Conservation (phyloP, 2,797 vertebrate species). For the Hybognathus amarus region DNA sequence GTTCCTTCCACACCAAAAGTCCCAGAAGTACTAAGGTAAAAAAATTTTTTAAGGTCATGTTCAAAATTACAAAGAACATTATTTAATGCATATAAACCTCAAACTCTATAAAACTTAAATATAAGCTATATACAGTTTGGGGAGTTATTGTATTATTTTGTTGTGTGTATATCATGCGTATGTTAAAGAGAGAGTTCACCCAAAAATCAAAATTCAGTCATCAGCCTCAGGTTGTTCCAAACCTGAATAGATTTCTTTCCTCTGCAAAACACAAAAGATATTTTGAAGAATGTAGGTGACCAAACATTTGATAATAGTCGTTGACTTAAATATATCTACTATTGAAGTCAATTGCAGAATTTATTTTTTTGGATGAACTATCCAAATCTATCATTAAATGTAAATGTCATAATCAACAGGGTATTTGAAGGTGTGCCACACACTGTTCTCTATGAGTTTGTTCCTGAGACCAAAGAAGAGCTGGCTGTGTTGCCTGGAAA, state of each 20-base stretch:
- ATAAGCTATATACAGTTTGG: not conserved
- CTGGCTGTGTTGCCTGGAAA: slow-evolving; percentile 92
- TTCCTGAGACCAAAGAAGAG: slow-evolving; percentile 87
- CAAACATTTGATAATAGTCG: not conserved
- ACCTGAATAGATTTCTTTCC: not conserved
- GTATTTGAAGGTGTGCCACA: slow-evolving; percentile 90
- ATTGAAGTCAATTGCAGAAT: not conserved
- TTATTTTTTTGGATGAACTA: not conserved
- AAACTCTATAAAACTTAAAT: not conserved
- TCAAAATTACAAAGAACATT: not conserved
- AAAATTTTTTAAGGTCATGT: slow-evolving; percentile 26
- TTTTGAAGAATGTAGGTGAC: not conserved
- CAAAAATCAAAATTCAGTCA: not conserved
- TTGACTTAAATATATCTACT: not conserved
- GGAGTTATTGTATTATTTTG: not conserved
- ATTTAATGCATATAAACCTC: not conserved
- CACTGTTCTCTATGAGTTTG: slow-evolving; percentile 89
- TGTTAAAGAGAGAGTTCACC: not conserved
- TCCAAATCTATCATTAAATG: not conserved
- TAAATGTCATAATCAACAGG: slow-evolving; percentile 68
- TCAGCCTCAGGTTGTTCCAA: not conserved
- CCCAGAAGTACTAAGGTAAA: slow-evolving; percentile 89
- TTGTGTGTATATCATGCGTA: not conserved
- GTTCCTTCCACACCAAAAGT: slow-evolving; percentile 83
- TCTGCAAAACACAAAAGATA: not conserved